Evolutionary conservation across 2,797 vertebrate genomes (phyloP).

Genomic region (Florisuga fusca): DNA sequence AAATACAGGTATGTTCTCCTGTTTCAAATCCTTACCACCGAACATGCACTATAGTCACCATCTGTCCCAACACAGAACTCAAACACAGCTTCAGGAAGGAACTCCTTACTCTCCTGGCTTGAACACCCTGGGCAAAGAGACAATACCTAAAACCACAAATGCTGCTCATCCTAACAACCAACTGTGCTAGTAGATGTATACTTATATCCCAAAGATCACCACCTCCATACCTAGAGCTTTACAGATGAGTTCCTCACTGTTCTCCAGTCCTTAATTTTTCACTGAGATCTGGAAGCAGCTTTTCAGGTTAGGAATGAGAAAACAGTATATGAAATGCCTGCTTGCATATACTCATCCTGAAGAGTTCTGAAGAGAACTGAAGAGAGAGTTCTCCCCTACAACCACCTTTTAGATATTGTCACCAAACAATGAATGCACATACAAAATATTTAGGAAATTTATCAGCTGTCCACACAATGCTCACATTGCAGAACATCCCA

Average conservation of each 20-base stretch:
- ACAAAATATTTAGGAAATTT: not conserved
- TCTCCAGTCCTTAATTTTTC: not conserved
- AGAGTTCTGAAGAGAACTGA: too few species aligned
- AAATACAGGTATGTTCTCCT: not conserved
- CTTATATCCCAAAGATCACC: not conserved
- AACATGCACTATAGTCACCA: not conserved
- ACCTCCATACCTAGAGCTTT: not conserved
- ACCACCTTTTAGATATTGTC: not conserved
- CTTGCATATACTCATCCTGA: not conserved
- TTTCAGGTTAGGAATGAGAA: not conserved
- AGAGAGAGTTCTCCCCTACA: not conserved
- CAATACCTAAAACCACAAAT: not conserved
- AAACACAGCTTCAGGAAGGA: not conserved
- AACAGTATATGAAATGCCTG: not conserved
- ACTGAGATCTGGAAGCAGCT: not conserved
- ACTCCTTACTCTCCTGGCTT: not conserved
- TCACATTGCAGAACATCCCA: not conserved
- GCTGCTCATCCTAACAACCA: not conserved
- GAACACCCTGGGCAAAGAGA: not conserved
- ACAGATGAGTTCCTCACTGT: not conserved
- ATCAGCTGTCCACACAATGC: not conserved
- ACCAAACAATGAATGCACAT: not conserved
- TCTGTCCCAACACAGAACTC: not conserved
- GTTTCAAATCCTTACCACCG: not conserved
- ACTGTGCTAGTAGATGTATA: not conserved